A percentile compares a stretch with the other conserved stretches of the same genome.
Conservation (phyloP, 2,888 invertebrate genomes). For the Xanthorhoe designata region DNA sequence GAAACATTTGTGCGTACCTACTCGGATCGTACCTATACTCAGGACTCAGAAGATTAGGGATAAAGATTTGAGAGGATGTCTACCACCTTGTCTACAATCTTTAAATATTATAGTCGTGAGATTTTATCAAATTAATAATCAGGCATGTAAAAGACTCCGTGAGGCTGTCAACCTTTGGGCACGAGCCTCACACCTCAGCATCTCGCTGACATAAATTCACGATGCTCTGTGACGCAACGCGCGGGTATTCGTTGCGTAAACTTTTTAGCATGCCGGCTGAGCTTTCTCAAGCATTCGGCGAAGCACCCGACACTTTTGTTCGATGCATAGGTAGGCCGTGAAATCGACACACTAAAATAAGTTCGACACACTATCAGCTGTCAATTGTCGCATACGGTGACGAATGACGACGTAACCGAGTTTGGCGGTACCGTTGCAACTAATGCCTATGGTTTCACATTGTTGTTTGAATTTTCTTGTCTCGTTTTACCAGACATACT, state of each 20-base stretch:
- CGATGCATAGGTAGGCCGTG: conserved; percentile 62
- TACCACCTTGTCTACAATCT: too few species aligned
- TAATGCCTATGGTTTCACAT: conserved; percentile 10
- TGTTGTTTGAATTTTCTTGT: not conserved
- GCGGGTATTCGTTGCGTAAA: conserved; percentile 72
- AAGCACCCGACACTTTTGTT: conserved; percentile 75
- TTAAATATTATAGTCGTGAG: too few species aligned
- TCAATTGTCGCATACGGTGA: conserved; percentile 60
- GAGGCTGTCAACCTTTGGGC: conserved; percentile 32
- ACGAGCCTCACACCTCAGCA: conserved; percentile 46
- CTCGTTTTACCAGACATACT: not conserved
- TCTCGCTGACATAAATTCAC: conserved; percentile 61
- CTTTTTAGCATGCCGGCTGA: conserved; percentile 79
- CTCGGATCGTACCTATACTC: too few species aligned
- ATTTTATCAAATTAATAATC: not conserved
- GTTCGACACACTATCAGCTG: conserved; percentile 63
- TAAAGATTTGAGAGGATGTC: too few species aligned
- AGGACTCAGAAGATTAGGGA: too few species aligned
- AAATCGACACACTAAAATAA: conserved; percentile 64
- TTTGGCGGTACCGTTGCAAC: conserved; percentile 64
- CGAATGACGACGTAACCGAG: conserved; percentile 74
- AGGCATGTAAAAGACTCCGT: conserved; percentile 6
- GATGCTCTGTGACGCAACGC: conserved; percentile 67
- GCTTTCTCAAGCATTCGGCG: conserved; percentile 75
- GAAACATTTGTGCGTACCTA: too few species aligned